phyloP scores from a whole-genome alignment of 1,140 invertebrate genomes.

The Ceratosolen solmsi region DNA sequence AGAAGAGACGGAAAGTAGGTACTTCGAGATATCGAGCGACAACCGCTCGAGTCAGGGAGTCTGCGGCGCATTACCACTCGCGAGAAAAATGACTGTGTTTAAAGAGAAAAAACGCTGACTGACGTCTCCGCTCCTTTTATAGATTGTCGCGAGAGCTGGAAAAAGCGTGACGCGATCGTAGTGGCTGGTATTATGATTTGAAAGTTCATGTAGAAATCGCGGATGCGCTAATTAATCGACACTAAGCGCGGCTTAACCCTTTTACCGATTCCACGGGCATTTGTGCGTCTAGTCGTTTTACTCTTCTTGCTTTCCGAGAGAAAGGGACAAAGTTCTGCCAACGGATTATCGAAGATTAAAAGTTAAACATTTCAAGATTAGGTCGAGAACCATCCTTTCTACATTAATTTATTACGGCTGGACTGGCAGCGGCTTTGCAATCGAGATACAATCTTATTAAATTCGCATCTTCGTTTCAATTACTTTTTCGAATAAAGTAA shows the following conservation, averaged over 20 bases:
- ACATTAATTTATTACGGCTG: neutral
- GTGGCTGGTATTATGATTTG: slow-evolving; percentile 30
- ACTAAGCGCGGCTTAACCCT: slow-evolving; percentile 20
- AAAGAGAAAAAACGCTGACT: slow-evolving; percentile 57
- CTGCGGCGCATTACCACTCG: slow-evolving; percentile 62
- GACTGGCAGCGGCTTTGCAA: neutral
- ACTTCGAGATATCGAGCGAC: slow-evolving; percentile 70
- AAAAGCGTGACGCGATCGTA: neutral
- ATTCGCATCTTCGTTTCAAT: too few relatives aligned
- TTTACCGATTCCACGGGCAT: neutral
- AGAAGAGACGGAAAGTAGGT: slow-evolving; percentile 64
- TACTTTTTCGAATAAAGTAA: too few relatives aligned
- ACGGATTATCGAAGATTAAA: neutral
- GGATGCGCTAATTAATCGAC: slow-evolving; percentile 22
- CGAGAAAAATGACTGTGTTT: slow-evolving; percentile 1
- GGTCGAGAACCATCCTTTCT: neutral
- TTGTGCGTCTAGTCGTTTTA: neutral
- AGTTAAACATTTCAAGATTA: neutral
- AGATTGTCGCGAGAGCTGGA: neutral
- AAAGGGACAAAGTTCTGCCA: neutral
- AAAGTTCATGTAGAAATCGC: slow-evolving; percentile 20
- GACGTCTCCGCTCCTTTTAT: slow-evolving; percentile 11
- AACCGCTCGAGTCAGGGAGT: slow-evolving; percentile 54
- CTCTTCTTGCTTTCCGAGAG: neutral
- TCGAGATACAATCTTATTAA: slow-evolving; percentile 14